Base-by-base conservation (phyloP, 1,140 invertebrate species). In the Eriocheir sinensis region DNA sequence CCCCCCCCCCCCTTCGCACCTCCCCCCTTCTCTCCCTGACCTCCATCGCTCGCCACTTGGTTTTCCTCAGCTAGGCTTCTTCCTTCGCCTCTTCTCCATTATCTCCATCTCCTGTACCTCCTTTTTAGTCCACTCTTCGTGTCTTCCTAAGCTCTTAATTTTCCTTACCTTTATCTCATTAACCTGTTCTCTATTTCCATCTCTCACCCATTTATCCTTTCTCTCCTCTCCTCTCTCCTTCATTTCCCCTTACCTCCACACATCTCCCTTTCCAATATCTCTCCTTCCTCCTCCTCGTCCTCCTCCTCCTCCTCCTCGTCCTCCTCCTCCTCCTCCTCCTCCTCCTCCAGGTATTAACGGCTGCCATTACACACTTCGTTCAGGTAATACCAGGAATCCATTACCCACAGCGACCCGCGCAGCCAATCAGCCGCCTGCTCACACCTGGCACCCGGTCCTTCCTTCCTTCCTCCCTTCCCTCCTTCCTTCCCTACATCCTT, bases 301-400 rank as follows among this genome's bases (percentile, higher is more conserved):
- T n/a, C 21, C 60, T 72, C 27, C 21, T 21, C n/a, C 60, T 72
- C 60, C n/a, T n/a, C 21, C 27, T 72, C 60, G 6, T n/a, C n/a
- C 27, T 72, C 60, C 21, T n/a, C n/a, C 60, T n/a, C 60, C n/a
- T n/a, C 21, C 27, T 72, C 60, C 21, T 48, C 15, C 44, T 48
- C 44, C 44, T 48, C 44, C 44, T 48, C 81, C 2, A 17, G 30
- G 17, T 85, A 85, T 85, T 38, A 85, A 85, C 34, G 34, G 34
- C 12, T 30, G 81, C 38, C 81, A 85, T 85, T 85, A 85, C 3
- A 27, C 30, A 12, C 8, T 34, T 30, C 34, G 36, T 85, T 85
- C 3, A 85, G 81, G 81, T 21, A 27, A 85, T 85, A 85, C 34
- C 34, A 85, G 36, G 81, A 85, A 41, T 36, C 81, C 81, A 85